Conservation (phyloP, 2,113 vertebrate species). For the Hippocampus barbouri region DNA sequence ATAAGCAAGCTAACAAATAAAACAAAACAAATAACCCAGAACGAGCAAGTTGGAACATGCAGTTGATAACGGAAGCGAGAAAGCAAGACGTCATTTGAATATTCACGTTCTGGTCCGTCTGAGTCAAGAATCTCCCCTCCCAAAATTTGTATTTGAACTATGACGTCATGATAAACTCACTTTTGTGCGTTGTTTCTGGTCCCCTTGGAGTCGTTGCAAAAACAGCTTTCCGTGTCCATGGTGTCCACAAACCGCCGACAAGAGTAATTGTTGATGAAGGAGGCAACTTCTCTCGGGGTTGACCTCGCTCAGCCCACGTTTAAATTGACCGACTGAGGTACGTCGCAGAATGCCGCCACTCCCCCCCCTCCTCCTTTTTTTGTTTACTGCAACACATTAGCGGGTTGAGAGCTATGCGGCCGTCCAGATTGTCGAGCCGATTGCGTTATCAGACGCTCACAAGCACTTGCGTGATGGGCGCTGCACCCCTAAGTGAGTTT, state of each 20-base stretch:
- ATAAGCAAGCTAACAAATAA: too few relatives aligned
- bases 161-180: slow-evolving; percentile 60
- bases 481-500: slow-evolving; percentile 36
- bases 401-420: neutral
- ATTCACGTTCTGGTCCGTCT: neutral
- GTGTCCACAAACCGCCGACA: slow-evolving; percentile 1
- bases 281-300: neutral
- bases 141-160: neutral
- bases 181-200: slow-evolving; percentile 60
- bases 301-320: neutral
- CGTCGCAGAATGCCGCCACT: neutral
- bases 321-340: slow-evolving; percentile 6
- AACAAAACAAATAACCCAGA: too few relatives aligned
- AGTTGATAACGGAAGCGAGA: neutral
- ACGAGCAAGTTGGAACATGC: neutral
- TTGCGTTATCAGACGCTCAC: slow-evolving; percentile 69
- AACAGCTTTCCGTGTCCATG: slow-evolving; percentile 2
- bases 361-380: neutral
- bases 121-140: neutral
- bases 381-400: neutral
- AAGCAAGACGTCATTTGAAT: neutral
- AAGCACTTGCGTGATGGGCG: slow-evolving; percentile 25
- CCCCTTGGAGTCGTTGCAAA: slow-evolving; percentile 18
- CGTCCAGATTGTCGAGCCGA: slow-evolving; percentile 42
- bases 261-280: slow-evolving; percentile 3